Evolutionary conservation across 1,140 invertebrate genomes (phyloP).

Genomic region (Proales similis): DNA sequence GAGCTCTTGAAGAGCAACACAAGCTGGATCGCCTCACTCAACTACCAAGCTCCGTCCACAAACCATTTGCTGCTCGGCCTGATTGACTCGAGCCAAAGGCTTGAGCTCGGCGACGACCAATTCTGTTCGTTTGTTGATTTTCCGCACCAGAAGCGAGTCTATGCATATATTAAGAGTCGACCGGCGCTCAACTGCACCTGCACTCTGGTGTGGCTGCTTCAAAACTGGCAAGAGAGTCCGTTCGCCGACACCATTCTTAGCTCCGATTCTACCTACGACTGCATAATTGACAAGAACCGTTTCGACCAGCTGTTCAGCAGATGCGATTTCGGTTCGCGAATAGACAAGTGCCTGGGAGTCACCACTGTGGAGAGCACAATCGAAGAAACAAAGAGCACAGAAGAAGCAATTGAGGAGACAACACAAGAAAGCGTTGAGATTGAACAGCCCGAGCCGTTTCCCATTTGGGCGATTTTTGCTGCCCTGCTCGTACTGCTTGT

Average conservation of each 20-base stretch:
- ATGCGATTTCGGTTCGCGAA: too few species aligned
- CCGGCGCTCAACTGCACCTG: slow-evolving; percentile 1
- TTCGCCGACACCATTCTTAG: background rate
- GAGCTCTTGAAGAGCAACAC: background rate
- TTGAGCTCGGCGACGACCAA: background rate
- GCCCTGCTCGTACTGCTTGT: too few species aligned
- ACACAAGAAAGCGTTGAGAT: too few species aligned
- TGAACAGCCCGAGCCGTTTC: too few species aligned
- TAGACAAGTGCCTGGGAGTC: too few species aligned
- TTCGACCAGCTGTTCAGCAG: too few species aligned
- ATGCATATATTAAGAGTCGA: background rate
- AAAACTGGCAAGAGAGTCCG: slow-evolving; percentile 1
- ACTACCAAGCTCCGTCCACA: too few species aligned
- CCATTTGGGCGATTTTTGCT: too few species aligned
- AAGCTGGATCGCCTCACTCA: background rate
- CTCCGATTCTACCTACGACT: background rate
- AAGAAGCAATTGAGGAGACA: too few species aligned
- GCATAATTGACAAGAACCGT: too few species aligned
- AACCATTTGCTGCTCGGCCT: background rate
- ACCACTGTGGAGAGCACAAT: too few species aligned
- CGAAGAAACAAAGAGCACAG: too few species aligned
- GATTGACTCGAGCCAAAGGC: background rate
- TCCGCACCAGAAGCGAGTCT: background rate
- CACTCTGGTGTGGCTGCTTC: slow-evolving; percentile 3
- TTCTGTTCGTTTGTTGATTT: slow-evolving; percentile 30